Conservation (phyloP, 2,113 vertebrate genomes). For the Lonchura striata region DNA sequence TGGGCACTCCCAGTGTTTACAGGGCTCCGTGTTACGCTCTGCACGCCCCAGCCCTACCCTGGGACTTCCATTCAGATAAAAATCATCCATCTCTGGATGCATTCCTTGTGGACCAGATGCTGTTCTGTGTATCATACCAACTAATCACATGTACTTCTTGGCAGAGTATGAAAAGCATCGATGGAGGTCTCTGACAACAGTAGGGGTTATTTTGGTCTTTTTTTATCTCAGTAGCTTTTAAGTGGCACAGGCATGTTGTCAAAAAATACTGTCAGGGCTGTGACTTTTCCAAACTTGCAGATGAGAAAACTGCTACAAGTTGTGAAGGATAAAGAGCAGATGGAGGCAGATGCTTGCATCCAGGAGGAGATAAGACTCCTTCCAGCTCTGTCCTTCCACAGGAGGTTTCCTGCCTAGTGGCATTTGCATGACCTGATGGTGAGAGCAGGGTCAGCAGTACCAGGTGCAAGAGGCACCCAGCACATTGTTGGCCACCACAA, state of each 20-base stretch:
- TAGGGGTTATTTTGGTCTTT: not conserved
- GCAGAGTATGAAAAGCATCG: slow-evolving; percentile 18
- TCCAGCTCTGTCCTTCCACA: not conserved
- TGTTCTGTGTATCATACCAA: not conserved
- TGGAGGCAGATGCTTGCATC: not conserved
- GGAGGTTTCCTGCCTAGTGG: not conserved
- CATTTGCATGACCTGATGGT: not conserved
- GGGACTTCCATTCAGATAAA: not conserved
- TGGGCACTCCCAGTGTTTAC: not conserved
- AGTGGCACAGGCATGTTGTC: not conserved
- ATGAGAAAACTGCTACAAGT: not conserved
- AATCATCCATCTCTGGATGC: not conserved
- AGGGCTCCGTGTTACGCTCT: not conserved
- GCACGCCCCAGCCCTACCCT: not conserved
- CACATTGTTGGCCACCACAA: not conserved
- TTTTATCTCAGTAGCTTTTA: slow-evolving; percentile 18
- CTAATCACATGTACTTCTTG: slow-evolving; percentile 15
- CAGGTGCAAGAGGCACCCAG: fast-evolving
- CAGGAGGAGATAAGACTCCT: not conserved
- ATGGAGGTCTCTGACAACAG: not conserved
- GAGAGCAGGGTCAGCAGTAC: not conserved
- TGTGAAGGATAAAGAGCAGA: not conserved
- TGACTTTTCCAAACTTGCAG: not conserved
- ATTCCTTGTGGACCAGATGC: not conserved
- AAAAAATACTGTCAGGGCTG: not conserved